Percentiles rank a stretch among this genome's conserved stretches.
These are phyloP conservation scores for Lampropteryx suffumata DNA, from an alignment of 2,888 invertebrate species.

Conservation along the genomic window DNA sequence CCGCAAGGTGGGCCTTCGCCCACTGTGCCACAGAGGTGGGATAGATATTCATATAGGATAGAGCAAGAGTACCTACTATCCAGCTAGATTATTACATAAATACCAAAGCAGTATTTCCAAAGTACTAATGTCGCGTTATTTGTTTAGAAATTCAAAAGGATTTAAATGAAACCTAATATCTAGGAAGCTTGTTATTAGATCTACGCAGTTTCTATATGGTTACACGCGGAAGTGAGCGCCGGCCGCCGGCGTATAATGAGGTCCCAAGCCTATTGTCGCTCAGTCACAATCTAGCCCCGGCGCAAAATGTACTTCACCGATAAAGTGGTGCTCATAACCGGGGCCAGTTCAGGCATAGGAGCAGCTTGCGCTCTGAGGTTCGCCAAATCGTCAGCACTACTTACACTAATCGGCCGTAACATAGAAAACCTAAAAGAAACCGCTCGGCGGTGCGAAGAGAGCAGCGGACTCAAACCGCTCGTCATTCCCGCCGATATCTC, in stretches of 20 bases:
- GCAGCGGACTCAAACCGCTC: slow-evolving; percentile 51
- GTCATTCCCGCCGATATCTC: slow-evolving; percentile 60
- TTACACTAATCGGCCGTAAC: slow-evolving; percentile 61
- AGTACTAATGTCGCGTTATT: too few relatives aligned
- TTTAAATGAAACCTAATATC: slow-evolving; percentile 38
- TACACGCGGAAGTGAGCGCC: slow-evolving; percentile 42
- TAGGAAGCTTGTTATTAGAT: slow-evolving; percentile 38
- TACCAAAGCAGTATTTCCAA: too few relatives aligned
- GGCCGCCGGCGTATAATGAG: slow-evolving; percentile 35
- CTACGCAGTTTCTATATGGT: slow-evolving; percentile 42
- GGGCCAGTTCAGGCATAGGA: slow-evolving; percentile 70
- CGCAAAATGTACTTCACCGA: slow-evolving; percentile 58
- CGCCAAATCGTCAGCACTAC: slow-evolving; percentile 54
- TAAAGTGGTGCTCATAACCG: slow-evolving; percentile 69
- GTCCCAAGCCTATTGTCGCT: slow-evolving; percentile 22
- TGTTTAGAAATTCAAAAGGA: not conserved
- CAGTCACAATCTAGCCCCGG: slow-evolving; percentile 35
- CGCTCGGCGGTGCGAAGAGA: slow-evolving; percentile 51
- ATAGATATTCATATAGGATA: too few relatives aligned
- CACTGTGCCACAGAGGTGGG: too few relatives aligned
- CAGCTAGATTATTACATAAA: too few relatives aligned
- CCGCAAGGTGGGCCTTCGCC: too few relatives aligned
- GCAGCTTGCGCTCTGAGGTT: slow-evolving; percentile 60
- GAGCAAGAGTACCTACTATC: too few relatives aligned
- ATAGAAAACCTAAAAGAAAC: slow-evolving; percentile 53